Evolutionary conservation across 2,113 vertebrate species (phyloP), one percentile per base, ranked within the genome.

Genomic region (Bambusicola thoracicus): DNA sequence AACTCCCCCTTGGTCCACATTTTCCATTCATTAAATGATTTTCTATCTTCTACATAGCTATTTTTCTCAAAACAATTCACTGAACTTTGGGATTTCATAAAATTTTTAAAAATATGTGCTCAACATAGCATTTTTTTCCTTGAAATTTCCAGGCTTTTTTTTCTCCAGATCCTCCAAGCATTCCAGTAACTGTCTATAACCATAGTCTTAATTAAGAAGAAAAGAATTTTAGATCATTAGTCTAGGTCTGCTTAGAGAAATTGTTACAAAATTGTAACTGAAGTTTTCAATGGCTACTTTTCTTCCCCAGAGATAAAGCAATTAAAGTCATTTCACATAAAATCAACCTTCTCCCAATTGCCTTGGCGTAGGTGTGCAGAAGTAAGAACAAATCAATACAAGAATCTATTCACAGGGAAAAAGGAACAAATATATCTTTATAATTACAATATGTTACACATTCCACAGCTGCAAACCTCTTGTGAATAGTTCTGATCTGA

Each of bases 281-380:
- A 93, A 73, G 67, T 95, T 97, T 97, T 90, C 95, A 95, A 92
- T 82, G 90, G 82, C 90, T 94, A 44, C 51, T 92, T 97, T 97
- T 94, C 94, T 93, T 94, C 95, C 96, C 94, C 89, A 77, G 92
- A 94, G 90, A 96, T 94, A 96, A 96, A 40, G 95, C 95, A 97
- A 97, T 97, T 96, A 97, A 97, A 95, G 87, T 77, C 80, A 48
- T 97, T 97, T 96, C 93, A 83, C 63, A 94, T 93, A 94, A 97
- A 97, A 96, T 82, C 95, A 93, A 91, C 94, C 90, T 96, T 95
- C 85, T 89, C 91, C 95, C 87, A 93, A 38, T 21, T 81, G 72
- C 83, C 86, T 95, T 29, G 6, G 85, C 56, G 43, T 87, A 96
- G 93, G 97, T 93, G 62, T 86, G 72, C 73, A 85, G 70, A 73